A percentile compares a stretch with the other conserved stretches of the same genome.
These are phyloP conservation scores for Scomber scombrus DNA, from an alignment of 2,113 vertebrate genomes.

Conservation along the genomic window DNA sequence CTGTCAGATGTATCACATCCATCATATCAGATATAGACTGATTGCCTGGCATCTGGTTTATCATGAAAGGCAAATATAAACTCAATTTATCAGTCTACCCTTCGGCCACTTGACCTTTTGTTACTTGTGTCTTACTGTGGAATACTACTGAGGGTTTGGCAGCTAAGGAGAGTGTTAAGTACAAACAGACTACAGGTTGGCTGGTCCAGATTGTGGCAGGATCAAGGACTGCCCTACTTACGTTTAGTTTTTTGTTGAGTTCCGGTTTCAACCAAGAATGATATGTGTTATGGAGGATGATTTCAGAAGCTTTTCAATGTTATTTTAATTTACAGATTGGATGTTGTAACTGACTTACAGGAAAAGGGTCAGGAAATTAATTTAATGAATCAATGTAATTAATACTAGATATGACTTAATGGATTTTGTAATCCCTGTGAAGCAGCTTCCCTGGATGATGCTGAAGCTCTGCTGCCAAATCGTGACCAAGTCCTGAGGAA, in stretches of 20 bases:
- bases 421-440: constrained; percentile 20
- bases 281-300: background rate
- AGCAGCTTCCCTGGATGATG: constrained; percentile 56
- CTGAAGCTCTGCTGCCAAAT: constrained; percentile 59
- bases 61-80: background rate
- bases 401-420: background rate
- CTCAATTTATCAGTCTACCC: background rate
- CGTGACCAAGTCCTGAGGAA: constrained; percentile 70
- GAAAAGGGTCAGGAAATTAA: background rate
- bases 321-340: background rate
- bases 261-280: background rate
- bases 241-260: background rate
- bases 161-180: constrained; percentile 33
- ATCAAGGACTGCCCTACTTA: constrained; percentile 10
- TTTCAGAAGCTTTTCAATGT: background rate
- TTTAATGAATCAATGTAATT: background rate
- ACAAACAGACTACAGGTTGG: constrained; percentile 37
- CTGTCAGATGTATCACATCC: too few relatives aligned
- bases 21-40: background rate
- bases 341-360: background rate
- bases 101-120: constrained; percentile 19
- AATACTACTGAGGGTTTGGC: constrained; percentile 29
- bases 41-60: background rate
- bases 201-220: constrained; percentile 12
- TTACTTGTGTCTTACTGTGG: background rate